Evolutionary conservation across 2,888 invertebrate species (phyloP).

Genomic region (Ryuthela nishihirai): DNA sequence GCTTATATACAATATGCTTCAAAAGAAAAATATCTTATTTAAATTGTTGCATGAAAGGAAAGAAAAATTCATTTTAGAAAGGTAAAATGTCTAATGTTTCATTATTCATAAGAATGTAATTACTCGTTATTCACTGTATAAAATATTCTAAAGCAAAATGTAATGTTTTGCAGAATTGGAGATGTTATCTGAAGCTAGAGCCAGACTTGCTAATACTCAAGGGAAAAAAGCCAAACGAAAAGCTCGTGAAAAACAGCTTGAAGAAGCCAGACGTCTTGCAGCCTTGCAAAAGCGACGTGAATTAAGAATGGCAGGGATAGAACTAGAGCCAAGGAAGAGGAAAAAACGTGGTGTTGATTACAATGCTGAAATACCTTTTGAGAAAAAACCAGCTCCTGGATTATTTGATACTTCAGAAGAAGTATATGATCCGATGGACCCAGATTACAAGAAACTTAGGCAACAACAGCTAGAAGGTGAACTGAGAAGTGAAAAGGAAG

Average conservation of each 20-base stretch:
- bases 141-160: too few relatives aligned
- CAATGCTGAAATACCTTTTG: constrained; percentile 95
- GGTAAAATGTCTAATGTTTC: too few relatives aligned
- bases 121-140: too few relatives aligned
- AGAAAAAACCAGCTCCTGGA: constrained; percentile 81
- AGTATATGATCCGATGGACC: constrained; percentile 77
- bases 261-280: constrained; percentile 93
- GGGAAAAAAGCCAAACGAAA: constrained; percentile 65
- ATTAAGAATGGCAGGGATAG: constrained; percentile 93
- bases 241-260: constrained; percentile 96
- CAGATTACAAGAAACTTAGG: constrained; percentile 81
- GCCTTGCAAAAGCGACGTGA: constrained; percentile 97
- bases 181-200: constrained; percentile 98
- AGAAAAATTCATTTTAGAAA: too few relatives aligned
- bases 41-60: too few relatives aligned
- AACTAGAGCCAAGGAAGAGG: constrained; percentile 48
- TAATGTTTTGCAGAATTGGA: constrained; percentile 72
- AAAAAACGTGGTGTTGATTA: constrained; percentile 88
- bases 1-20: too few relatives aligned
- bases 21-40: too few relatives aligned
- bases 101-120: too few relatives aligned
- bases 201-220: constrained; percentile 96
- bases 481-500: constrained; percentile 82
- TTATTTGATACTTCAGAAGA: constrained; percentile 95
- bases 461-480: constrained; percentile 94